A percentile compares a stretch with the other conserved stretches of the same genome.
Evolutionary conservation across 1,140 invertebrate genomes (phyloP).

Genomic region (Stegodyphus dumicola): DNA sequence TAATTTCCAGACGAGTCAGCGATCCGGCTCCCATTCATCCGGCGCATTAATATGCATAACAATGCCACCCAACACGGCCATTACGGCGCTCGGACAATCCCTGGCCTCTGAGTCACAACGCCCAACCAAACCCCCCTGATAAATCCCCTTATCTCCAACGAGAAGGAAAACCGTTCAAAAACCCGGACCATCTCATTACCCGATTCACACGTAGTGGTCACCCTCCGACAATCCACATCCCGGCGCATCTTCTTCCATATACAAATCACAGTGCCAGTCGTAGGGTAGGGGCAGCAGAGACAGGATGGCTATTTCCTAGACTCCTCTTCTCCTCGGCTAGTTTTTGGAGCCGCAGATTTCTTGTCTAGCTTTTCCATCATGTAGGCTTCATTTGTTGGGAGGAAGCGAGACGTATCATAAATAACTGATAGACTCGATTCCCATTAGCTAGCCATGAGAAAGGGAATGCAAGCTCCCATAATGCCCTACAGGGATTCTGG

Average conservation of each 20-base stretch:
- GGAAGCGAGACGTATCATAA: conserved; percentile 35
- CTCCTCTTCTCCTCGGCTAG: not conserved
- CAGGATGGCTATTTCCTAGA: not conserved
- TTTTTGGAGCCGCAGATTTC: not conserved
- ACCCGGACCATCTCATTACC: conserved; percentile 33
- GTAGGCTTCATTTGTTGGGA: conserved; percentile 20
- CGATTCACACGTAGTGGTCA: conserved; percentile 38
- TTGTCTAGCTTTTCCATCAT: conserved; percentile 36
- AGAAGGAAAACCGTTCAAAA: conserved; percentile 6
- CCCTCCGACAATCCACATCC: conserved; percentile 24
- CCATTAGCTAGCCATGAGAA: not conserved
- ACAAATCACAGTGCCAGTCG: conserved; percentile 21
- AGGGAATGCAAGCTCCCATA: not conserved
- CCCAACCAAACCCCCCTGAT: conserved; percentile 19
- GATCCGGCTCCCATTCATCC: conserved; percentile 19
- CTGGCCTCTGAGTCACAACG: conserved; percentile 32
- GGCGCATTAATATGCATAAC: conserved; percentile 55
- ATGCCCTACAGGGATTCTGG: conserved; percentile 5
- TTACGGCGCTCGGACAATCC: conserved; percentile 42
- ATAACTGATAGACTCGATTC: conserved; percentile 29
- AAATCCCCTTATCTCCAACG: conserved; percentile 22
- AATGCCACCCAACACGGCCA: conserved; percentile 47
- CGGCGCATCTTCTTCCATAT: conserved; percentile 3
- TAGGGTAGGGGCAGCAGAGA: not conserved
- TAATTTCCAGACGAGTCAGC: conserved; percentile 47